Percentiles rank a stretch among this genome's conserved stretches.
Conservation (phyloP, 2,888 invertebrate genomes). For the Nipponacmea schrenckii region DNA sequence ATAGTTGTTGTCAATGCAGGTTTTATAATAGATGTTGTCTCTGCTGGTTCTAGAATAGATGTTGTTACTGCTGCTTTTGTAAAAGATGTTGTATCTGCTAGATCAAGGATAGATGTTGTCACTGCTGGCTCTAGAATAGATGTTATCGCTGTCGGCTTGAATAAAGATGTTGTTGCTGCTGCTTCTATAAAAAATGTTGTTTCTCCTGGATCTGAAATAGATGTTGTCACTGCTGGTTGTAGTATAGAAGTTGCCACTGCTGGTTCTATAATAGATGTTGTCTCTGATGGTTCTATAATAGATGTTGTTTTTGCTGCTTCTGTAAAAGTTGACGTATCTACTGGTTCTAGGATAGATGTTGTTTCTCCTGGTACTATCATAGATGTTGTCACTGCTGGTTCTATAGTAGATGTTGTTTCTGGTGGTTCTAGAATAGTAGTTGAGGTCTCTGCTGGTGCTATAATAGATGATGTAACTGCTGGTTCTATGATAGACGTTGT, state of each 20-base stretch:
- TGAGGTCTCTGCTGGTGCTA: too few relatives aligned
- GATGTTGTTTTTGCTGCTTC: too few relatives aligned
- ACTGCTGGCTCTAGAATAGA: background rate
- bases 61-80: slow-evolving; percentile 7
- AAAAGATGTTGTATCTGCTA: slow-evolving; percentile 1
- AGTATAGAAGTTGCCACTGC: slow-evolving; percentile 4
- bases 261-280: background rate
- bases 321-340: too few relatives aligned
- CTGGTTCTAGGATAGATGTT: too few relatives aligned
- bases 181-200: slow-evolving; percentile 2
- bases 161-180: background rate
- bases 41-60: background rate
- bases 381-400: too few relatives aligned
- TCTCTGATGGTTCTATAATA: too few relatives aligned
- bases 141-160: background rate
- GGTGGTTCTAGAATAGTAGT: too few relatives aligned
- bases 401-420: too few relatives aligned
- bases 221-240: slow-evolving; percentile 4
- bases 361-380: too few relatives aligned
- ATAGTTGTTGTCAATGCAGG: slow-evolving; percentile 11
- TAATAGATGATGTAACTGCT: too few relatives aligned
- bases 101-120: too few relatives aligned
- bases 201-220: background rate
- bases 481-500: too few relatives aligned
- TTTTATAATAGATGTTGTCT: background rate